These are phyloP conservation scores for Podilymbus podiceps DNA, from an alignment of 2,113 vertebrate genomes.

Conservation along the genomic window DNA sequence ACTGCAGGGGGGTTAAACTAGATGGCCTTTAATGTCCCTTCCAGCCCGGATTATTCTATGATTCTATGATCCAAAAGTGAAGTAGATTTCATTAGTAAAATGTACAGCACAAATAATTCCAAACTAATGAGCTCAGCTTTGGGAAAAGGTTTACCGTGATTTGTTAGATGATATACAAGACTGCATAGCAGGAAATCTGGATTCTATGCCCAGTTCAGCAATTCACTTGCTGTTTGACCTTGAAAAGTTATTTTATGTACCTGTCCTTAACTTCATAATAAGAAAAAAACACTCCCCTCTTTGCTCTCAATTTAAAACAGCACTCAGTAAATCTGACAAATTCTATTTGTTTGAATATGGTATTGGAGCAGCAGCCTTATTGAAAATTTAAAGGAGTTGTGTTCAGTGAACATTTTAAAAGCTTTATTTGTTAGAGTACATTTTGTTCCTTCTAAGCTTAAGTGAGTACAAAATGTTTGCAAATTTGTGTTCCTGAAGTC, in stretches of 20 bases:
- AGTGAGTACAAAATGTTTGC: conserved; percentile 45
- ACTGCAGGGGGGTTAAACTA: no score
- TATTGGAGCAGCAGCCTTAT: not conserved
- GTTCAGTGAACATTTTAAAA: conserved; percentile 33
- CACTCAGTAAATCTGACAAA: not conserved
- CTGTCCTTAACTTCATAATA: not conserved
- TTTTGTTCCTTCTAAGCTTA: conserved; percentile 46
- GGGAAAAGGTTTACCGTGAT: not conserved
- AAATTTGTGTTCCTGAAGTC: conserved; percentile 48
- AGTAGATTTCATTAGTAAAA: not conserved
- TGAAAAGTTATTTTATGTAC: not conserved
- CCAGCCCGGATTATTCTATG: no score
- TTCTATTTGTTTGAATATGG: not conserved
- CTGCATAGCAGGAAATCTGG: not conserved
- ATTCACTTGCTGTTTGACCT: not conserved
- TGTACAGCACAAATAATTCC: not conserved
- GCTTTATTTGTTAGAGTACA: conserved; percentile 6
- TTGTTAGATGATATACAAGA: not conserved
- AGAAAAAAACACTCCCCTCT: not conserved
- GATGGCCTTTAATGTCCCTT: no score
- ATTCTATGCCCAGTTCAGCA: not conserved
- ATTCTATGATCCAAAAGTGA: not conserved
- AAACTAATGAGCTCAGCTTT: not conserved
- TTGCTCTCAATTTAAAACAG: not conserved
- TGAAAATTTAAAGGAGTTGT: conserved; percentile 27